Evolutionary conservation across 2,797 vertebrate genomes (phyloP), one percentile per base, ranked within the genome.

Genomic region (Smutsia temminckii): DNA sequence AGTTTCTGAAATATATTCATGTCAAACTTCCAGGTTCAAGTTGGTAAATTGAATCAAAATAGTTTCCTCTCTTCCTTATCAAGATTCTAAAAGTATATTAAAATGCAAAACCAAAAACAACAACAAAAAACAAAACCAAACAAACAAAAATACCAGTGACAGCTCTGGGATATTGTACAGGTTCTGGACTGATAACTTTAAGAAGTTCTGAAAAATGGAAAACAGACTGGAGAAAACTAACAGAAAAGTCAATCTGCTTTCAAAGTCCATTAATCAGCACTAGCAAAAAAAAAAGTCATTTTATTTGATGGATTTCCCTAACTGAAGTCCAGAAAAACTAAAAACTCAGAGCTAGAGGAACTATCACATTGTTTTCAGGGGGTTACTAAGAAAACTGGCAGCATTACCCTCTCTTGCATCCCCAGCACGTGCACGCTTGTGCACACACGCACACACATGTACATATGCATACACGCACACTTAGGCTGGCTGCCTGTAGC

Each of bases 1-100:
- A 80, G n/a, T 61, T 94, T 87, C 89, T 68, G 11, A 95, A 90
- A 92, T 87, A 55, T 61, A 92, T 75, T 94, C 55, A 92, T 78
- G 29, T 90, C 49, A 86, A 53, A 72, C 42, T 95, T 96, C 25
- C 59, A 93, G 78, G 59, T 68, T 92, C 59, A 66, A 79, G 40
- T 84, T 91, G 49, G 61, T 74, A 59, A 92, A 68, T 40, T 71
- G 40, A 94, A 71, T 91, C 42, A 95, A 66, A 18, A 68, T 32
- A 74, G 55, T 85, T 77, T 46, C 9, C 2, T 25, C 46, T 78
- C 7, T 78, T 95, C 1, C 40, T 32, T 55, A 42, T 77, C 29
- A 89, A 86, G 95, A 80, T 85, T 6, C 25, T 86, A 51, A 74
- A 77, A 75, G 40, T 63, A 61, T 72, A 42, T 85, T 92, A 94